Evolutionary conservation across 1,140 invertebrate genomes (phyloP), one percentile per base, ranked within the genome.

Genomic region (Pseudomyrmex gracilis): DNA sequence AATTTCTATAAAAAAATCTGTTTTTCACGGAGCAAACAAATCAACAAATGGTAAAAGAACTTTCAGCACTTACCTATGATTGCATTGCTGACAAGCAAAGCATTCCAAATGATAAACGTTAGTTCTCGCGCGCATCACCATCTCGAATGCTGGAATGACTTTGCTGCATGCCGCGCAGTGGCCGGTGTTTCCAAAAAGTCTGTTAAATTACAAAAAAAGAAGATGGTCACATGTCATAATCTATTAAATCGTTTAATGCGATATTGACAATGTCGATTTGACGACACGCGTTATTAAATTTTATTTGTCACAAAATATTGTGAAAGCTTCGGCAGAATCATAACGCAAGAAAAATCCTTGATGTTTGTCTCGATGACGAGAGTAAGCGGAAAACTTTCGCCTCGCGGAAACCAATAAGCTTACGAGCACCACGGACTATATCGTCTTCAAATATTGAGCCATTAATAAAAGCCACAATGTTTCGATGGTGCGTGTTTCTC

Each of bases 31-130:
- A 34, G 34, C 5, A 34, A 34, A 34, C 34, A 34, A 34, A 34
- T 34, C 34, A 34, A n/a, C n/a, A n/a, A n/a, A n/a, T n/a, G 34
- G 7, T 34, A 34, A 5, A 34, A 34, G 0, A 34, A 34, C 34
- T 34, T 34, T 4, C 5, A 7, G 51, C 5, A 68, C 87, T 95
- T 94, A 99, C 98, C 98, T 98, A 95, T 99, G 98, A 95, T 98
- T 98, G 94, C 98, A 99, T 93, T 98, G 97, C 93, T 99, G 98
- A 95, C 98, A 99, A 84, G 98, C 98, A 94, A 99, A 99, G 93
- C 98, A 99, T 93, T 99, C 98, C 91, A 99, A 95, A 95, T 99
- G 98, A 94, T 99, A 99, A 70, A 99, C 98, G 94, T 99, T 98
- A 89, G 96, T 97, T 93, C 98, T 97, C 17, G 98, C 98, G 93